Conservation (phyloP, 2,888 invertebrate genomes). For the Caenorhabditis drosophilae region DNA sequence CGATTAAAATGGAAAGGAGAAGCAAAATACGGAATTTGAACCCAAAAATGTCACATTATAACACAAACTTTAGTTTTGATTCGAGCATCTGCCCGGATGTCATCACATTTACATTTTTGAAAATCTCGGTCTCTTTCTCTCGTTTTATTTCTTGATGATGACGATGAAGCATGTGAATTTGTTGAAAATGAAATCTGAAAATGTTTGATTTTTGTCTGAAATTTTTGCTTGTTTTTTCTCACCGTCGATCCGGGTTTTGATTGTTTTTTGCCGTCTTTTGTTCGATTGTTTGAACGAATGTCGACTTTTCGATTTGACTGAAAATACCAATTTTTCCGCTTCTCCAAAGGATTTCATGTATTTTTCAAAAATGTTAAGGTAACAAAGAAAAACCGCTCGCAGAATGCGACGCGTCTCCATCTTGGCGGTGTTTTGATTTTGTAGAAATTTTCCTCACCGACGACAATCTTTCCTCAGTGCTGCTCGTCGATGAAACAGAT, state of each 20-base stretch:
- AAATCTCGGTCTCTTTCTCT: too few relatives aligned
- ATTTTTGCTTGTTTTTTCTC: not conserved
- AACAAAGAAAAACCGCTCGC: not conserved
- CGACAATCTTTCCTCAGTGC: not conserved
- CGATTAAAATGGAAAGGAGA: too few relatives aligned
- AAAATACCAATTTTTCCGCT: too few relatives aligned
- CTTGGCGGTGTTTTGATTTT: not conserved
- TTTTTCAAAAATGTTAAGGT: not conserved
- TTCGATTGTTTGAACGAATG: not conserved
- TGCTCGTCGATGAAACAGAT: constrained; percentile 1
- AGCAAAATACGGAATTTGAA: too few relatives aligned
- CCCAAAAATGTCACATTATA: too few relatives aligned
- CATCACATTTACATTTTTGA: constrained; percentile 46
- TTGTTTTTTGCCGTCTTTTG: not conserved
- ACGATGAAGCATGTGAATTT: constrained; percentile 21
- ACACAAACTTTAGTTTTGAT: constrained; percentile 53
- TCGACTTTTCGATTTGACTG: not conserved
- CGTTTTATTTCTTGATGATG: constrained; percentile 4
- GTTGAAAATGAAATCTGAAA: not conserved
- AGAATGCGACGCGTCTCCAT: not conserved
- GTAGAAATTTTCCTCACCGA: not conserved
- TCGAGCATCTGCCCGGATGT: constrained; percentile 43
- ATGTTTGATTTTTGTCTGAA: constrained; percentile 2
- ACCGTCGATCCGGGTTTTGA: not conserved
- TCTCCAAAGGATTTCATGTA: too few relatives aligned